Base-by-base conservation (phyloP, 2,797 vertebrate genomes). In the Argya squamiceps region DNA sequence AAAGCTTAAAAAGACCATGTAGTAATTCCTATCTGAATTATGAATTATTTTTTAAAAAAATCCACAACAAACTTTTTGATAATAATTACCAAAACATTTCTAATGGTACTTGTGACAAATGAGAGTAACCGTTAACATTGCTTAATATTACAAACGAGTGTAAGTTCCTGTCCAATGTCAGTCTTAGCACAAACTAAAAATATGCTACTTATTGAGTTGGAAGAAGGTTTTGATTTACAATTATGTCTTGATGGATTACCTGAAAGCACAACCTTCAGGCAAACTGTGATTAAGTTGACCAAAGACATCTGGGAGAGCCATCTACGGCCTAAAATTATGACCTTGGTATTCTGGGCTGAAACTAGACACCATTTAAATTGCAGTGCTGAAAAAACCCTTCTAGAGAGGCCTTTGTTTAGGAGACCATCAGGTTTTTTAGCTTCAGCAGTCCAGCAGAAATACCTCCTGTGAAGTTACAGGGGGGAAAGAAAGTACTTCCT, bases 231-330 rank as follows among this genome's bases (percentile, higher is more conserved):
- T 98, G 97, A 98, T 99, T 99, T 99, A 98, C 98, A 98, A 97
- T 97, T 95, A 98, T 75, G 69, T 96, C 96, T 97, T 99, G 99
- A 99, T 98, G 98, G 98, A 99, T 99, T 99, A 99, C 99, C 98
- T 98, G 98, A 95, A 96, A 98, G 97, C 47, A 47, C 98, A 99
- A 98, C 98, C 98, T 98, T 97, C 97, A 97, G 98, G 98, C 98
- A 97, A 97, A 98, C 98, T 97, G 98, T 98, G 98, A 99, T 99
- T 99, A 99, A 99, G 98, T 99, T 98, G 98, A 99, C 99, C 98
- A 98, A 98, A 99, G 98, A 98, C 99, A 99, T 99, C 98, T 99
- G 99, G 98, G 98, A 98, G 98, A 98, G 98, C 91, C 98, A 97
- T 98, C 96, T 96, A 97, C 92, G 93, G 97, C 83, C 96, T 93